These are phyloP conservation scores for Motacilla tschutschensis DNA, from an alignment of 2,113 vertebrate genomes.

Conservation along the genomic window DNA sequence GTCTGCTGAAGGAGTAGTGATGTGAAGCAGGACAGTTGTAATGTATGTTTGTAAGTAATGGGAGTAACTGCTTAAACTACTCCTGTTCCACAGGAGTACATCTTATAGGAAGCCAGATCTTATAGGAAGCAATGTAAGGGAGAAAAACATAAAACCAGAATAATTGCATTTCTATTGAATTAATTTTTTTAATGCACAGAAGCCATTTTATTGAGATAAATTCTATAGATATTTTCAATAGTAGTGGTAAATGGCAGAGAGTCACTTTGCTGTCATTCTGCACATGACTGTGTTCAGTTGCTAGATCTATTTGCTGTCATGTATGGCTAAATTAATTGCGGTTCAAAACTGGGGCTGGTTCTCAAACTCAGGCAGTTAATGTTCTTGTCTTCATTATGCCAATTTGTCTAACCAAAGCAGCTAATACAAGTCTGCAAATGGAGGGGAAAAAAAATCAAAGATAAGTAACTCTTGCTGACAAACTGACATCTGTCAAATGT, in stretches of 20 bases:
- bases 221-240: not conserved
- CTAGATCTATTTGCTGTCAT: not conserved
- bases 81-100: not conserved
- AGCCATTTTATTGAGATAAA: not conserved
- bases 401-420: conserved; percentile 19
- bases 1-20: not conserved
- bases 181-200: not conserved
- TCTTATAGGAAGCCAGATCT: no score
- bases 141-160: not conserved
- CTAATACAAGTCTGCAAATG: not conserved
- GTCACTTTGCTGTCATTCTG: not conserved
- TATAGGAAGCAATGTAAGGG: accelerated
- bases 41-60: not conserved
- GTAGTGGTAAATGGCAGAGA: not conserved
- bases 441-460: not conserved
- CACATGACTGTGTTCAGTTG: not conserved
- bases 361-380: not conserved
- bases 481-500: conserved; percentile 26
- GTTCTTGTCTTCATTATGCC: not conserved
- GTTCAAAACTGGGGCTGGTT: not conserved
- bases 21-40: not conserved
- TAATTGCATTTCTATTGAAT: not conserved
- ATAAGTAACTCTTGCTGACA: not conserved
- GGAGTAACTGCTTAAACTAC: not conserved
- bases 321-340: not conserved